Evolutionary conservation across 1,140 invertebrate genomes (phyloP).

Genomic region (Drosophila fuyamai): DNA sequence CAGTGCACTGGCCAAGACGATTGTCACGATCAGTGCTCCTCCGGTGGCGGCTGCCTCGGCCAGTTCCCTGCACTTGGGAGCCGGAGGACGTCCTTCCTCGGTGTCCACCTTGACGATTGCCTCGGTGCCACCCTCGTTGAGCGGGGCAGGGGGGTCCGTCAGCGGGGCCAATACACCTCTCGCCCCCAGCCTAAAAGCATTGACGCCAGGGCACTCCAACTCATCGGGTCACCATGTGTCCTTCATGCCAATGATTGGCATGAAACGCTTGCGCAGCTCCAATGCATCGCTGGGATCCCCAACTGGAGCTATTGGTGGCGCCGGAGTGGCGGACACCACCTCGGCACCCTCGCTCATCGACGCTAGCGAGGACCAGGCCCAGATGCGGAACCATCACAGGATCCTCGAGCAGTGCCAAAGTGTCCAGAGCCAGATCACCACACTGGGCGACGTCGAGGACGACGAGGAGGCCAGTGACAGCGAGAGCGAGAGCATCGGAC

Average conservation of each 20-base stretch:
- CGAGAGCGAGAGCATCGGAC: constrained; percentile 61
- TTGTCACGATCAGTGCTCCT: constrained; percentile 72
- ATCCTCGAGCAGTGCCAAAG: constrained; percentile 74
- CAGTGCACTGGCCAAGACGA: constrained; percentile 65
- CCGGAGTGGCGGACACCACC: constrained; percentile 24
- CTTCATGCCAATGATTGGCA: constrained; percentile 68
- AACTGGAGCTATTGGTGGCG: constrained; percentile 13
- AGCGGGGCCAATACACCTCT: constrained; percentile 71
- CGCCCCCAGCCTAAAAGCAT: constrained; percentile 49
- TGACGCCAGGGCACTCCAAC: constrained; percentile 56
- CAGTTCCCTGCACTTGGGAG: constrained; percentile 60
- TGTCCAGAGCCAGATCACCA: constrained; percentile 79
- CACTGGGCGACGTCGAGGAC: constrained; percentile 74
- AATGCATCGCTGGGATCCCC: constrained; percentile 60
- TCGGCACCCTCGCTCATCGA: constrained; percentile 71
- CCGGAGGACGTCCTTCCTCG: constrained; percentile 49
- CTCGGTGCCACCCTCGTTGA: constrained; percentile 61
- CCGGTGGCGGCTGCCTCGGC: constrained; percentile 70
- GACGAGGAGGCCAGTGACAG: constrained; percentile 48
- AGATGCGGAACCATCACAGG: constrained; percentile 43
- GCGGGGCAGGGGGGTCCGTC: constrained; percentile 34
- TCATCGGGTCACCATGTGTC: constrained; percentile 69
- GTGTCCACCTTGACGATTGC: constrained; percentile 72
- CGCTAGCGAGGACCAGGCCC: constrained; percentile 18
- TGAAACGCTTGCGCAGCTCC: constrained; percentile 60